These are phyloP conservation scores for Drosophila kepulauana DNA, from an alignment of 1,140 invertebrate genomes.

Conservation along the genomic window DNA sequence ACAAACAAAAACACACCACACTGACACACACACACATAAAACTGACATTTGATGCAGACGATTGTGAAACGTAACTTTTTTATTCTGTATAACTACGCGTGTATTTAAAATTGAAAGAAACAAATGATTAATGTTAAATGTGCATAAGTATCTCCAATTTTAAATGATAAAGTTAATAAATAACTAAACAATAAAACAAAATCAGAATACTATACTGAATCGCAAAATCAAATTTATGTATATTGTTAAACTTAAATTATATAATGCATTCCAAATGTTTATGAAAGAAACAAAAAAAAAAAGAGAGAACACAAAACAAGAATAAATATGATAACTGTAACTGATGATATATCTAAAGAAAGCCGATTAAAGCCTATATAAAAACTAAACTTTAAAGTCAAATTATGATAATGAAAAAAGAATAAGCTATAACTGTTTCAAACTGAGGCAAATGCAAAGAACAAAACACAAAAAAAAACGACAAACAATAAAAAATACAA, in stretches of 20 bases:
- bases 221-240: constrained; percentile 67
- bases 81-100: constrained; percentile 70
- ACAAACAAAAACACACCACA: constrained; percentile 25
- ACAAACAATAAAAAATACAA: constrained; percentile 33
- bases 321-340: constrained; percentile 18
- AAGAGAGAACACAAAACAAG: constrained; percentile 1
- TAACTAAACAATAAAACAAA: constrained; percentile 43
- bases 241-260: constrained; percentile 79
- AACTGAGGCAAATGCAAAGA: constrained; percentile 49
- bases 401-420: constrained; percentile 47
- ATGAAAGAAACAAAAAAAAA: constrained; percentile 52
- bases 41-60: constrained; percentile 59
- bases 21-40: constrained; percentile 38
- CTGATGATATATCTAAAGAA: constrained; percentile 43
- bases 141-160: constrained; percentile 76
- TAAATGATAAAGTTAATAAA: constrained; percentile 67
- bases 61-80: constrained; percentile 59
- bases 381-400: constrained; percentile 72
- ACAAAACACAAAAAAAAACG: constrained; percentile 30
- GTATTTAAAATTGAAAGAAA: constrained; percentile 58
- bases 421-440: constrained; percentile 47
- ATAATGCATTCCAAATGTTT: constrained; percentile 81
- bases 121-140: constrained; percentile 62
- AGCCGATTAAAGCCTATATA: constrained; percentile 65
- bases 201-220: constrained; percentile 39